Conservation (phyloP, 1,140 invertebrate genomes). For the Halyomorpha halys region DNA sequence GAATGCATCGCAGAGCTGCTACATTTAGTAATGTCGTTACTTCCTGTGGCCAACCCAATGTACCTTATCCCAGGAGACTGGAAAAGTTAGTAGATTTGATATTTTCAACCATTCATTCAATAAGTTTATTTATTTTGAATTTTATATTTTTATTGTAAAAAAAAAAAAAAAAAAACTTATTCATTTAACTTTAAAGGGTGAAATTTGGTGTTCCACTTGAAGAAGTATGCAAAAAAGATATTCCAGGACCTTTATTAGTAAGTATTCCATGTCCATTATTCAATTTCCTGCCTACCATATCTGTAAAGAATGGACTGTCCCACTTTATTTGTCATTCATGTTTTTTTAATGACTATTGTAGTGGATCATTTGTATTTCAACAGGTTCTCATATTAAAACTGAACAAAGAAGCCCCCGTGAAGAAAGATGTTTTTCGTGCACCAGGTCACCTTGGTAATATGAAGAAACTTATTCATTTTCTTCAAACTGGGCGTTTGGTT, state of each 20-base stretch:
- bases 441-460: constrained; percentile 90
- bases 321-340: constrained; percentile 14
- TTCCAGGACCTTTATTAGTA: constrained; percentile 79
- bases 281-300: constrained; percentile 10
- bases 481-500: constrained; percentile 88
- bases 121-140: neutral
- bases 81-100: constrained; percentile 53
- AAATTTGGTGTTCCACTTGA: constrained; percentile 82
- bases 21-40: constrained; percentile 81
- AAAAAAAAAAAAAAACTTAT: neutral
- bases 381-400: constrained; percentile 84
- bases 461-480: constrained; percentile 91
- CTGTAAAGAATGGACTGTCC: constrained; percentile 1
- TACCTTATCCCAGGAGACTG: constrained; percentile 65
- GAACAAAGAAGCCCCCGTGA: constrained; percentile 85
- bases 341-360: constrained; percentile 5
- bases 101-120: neutral
- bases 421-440: constrained; percentile 88
- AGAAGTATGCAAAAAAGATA: constrained; percentile 86
- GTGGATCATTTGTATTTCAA: constrained; percentile 29
- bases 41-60: constrained; percentile 64
- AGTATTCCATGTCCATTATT: constrained; percentile 35
- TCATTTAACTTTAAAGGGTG: constrained; percentile 45
- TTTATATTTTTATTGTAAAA: neutral
- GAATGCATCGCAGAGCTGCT: constrained; percentile 77